phyloP scores from a whole-genome alignment of 2,113 vertebrate genomes.

The Pionites leucogaster region DNA sequence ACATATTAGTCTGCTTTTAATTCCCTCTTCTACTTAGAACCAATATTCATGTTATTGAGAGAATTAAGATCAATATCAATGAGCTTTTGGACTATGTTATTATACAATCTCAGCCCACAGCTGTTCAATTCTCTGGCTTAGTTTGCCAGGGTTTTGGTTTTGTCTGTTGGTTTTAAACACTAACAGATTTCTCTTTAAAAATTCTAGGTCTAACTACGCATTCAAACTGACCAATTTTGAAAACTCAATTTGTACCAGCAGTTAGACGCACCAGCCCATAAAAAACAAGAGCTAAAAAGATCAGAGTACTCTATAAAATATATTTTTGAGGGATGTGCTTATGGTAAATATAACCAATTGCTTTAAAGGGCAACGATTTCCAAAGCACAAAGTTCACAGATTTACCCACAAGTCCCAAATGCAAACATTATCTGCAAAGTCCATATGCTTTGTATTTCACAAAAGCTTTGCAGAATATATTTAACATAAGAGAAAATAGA shows the following conservation, averaged over 20 bases:
- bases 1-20: conserved; percentile 7
- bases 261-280: background rate
- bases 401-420: conserved; percentile 26
- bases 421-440: conserved; percentile 57
- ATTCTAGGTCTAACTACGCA: background rate
- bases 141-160: background rate
- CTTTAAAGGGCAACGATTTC: conserved; percentile 21
- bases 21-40: conserved; percentile 17
- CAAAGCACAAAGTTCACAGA: conserved; percentile 37
- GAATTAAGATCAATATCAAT: conserved; percentile 40
- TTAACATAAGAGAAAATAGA: conserved; percentile 49
- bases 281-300: background rate
- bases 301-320: background rate
- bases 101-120: background rate
- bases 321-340: background rate
- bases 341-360: conserved; percentile 5
- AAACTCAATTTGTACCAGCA: background rate
- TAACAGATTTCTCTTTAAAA: background rate
- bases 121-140: background rate
- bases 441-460: conserved; percentile 23
- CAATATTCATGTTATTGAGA: conserved; percentile 19
- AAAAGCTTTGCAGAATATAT: conserved; percentile 35
- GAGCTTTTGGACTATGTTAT: background rate
- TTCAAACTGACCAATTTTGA: background rate
- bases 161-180: background rate